These are phyloP conservation scores for Drosophila phalerata DNA, from an alignment of 2,888 invertebrate species.

Conservation along the genomic window DNA sequence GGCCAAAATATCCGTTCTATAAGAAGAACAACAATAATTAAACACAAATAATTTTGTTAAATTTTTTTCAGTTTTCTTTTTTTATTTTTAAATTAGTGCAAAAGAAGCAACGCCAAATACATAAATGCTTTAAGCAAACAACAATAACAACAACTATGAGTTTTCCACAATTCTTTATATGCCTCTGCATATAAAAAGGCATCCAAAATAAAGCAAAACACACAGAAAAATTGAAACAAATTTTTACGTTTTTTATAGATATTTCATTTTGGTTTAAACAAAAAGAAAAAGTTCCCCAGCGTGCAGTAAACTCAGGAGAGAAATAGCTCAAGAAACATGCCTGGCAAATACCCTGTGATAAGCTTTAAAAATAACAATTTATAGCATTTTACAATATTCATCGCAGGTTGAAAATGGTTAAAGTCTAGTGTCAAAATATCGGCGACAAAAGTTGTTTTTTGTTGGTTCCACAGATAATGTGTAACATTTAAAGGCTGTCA, in stretches of 20 bases:
- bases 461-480: too few species aligned
- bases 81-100: slow-evolving; percentile 30
- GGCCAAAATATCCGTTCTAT: slow-evolving; percentile 26
- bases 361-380: background rate
- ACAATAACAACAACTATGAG: slow-evolving; percentile 2
- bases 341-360: slow-evolving; percentile 14
- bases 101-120: slow-evolving; percentile 24
- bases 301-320: background rate
- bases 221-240: slow-evolving; percentile 24
- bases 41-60: slow-evolving; percentile 33
- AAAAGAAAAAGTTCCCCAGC: slow-evolving; percentile 2
- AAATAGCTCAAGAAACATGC: background rate
- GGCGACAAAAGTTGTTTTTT: background rate
- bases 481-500: background rate
- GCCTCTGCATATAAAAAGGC: slow-evolving; percentile 10
- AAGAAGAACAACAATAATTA: slow-evolving; percentile 18
- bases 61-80: slow-evolving; percentile 3
- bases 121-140: slow-evolving; percentile 18
- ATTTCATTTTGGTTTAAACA: slow-evolving; percentile 38
- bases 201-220: slow-evolving; percentile 22
- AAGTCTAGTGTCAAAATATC: background rate
- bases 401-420: too few species aligned
- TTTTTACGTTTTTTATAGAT: slow-evolving; percentile 39
- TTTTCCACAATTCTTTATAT: slow-evolving; percentile 34
- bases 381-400: background rate